These are phyloP conservation scores for Perdita meconis DNA, from an alignment of 2,888 invertebrate species.

Conservation along the genomic window DNA sequence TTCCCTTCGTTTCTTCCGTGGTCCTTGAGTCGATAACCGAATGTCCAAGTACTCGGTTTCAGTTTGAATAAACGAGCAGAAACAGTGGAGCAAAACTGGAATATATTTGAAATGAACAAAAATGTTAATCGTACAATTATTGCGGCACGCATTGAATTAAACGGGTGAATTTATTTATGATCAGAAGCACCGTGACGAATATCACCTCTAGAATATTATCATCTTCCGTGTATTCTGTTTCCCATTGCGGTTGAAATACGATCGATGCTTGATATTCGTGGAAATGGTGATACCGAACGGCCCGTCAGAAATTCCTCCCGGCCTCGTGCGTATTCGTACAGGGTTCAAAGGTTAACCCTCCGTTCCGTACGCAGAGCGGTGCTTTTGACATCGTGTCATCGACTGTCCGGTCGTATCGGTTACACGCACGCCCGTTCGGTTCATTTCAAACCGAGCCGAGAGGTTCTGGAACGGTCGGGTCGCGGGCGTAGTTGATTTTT, in stretches of 20 bases:
- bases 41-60: no score
- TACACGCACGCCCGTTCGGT: conserved; percentile 54
- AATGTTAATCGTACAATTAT: background rate
- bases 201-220: conserved; percentile 14
- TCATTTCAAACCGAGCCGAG: conserved; percentile 38
- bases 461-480: conserved; percentile 16
- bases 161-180: conserved; percentile 11
- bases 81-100: no score
- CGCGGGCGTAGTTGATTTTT: conserved; percentile 22
- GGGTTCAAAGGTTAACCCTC: conserved; percentile 68
- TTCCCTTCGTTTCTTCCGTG: background rate
- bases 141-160: conserved; percentile 12
- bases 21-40: no score
- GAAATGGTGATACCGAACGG: conserved; percentile 45
- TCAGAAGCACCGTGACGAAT: no score
- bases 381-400: conserved; percentile 71
- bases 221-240: conserved; percentile 23
- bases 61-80: no score
- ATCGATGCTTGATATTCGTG: conserved; percentile 23
- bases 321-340: conserved; percentile 28
- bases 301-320: conserved; percentile 56
- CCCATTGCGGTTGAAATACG: conserved; percentile 17
- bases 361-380: conserved; percentile 64
- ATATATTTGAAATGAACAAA: no score
- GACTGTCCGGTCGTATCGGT: conserved; percentile 61